phyloP scores from a whole-genome alignment of 2,113 vertebrate genomes.

The Oncorhynchus nerka region DNA sequence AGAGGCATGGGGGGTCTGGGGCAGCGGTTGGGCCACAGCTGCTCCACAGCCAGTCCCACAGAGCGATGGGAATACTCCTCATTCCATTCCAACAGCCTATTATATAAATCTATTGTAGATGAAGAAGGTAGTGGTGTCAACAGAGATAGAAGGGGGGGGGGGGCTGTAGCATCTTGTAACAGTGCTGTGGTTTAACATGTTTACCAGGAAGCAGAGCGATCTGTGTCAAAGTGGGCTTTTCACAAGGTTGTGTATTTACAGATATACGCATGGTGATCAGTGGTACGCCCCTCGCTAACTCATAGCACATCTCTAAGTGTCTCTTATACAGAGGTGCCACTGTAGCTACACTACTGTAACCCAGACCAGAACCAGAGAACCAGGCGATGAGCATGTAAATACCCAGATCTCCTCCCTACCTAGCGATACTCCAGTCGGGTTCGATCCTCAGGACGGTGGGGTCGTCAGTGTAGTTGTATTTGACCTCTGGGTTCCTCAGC shows the following conservation, averaged over 20 bases:
- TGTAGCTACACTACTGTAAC: not conserved
- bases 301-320: no score
- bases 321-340: not conserved
- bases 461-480: constrained; percentile 94
- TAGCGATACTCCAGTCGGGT: constrained; percentile 95
- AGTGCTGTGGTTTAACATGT: no score
- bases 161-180: no score
- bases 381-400: no score
- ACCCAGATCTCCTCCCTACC: constrained; percentile 65
- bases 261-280: no score
- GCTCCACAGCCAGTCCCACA: not conserved
- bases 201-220: constrained; percentile 4
- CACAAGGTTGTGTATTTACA: no score
- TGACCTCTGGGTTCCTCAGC: constrained; percentile 87
- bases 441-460: constrained; percentile 91
- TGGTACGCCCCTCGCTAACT: no score
- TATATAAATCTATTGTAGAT: not conserved
- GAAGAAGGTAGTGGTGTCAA: not conserved
- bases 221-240: no score
- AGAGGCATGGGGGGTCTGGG: constrained; percentile 2
- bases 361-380: not conserved
- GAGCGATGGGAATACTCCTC: not conserved
- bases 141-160: no score
- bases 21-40: constrained; percentile 49
- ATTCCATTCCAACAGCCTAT: not conserved